Percentiles rank a stretch among this genome's conserved stretches.
phyloP scores from a whole-genome alignment of 2,888 invertebrate species.

The Callosobruchus maculatus region DNA sequence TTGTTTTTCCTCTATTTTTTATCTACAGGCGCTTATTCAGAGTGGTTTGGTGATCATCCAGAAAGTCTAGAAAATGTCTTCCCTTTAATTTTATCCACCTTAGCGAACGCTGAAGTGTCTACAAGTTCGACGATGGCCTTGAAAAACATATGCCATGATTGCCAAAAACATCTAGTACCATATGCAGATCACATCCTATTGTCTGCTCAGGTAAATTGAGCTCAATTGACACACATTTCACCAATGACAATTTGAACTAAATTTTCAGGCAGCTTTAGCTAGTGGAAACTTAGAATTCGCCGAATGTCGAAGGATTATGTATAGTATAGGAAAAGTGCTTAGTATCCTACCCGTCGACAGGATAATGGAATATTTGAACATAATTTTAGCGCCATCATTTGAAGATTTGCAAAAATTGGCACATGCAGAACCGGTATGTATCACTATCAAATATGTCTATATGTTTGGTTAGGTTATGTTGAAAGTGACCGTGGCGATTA shows the following conservation, averaged over 20 bases:
- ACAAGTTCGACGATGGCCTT: conserved; percentile 83
- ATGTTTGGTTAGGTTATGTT: too few relatives aligned
- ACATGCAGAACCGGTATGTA: conserved; percentile 50
- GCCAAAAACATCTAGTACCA: conserved; percentile 69
- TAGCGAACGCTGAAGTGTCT: conserved; percentile 64
- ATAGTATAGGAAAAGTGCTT: conserved; percentile 69
- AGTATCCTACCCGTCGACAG: conserved; percentile 62
- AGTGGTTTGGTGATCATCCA: conserved; percentile 77
- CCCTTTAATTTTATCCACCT: conserved; percentile 64
- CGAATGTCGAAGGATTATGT: conserved; percentile 72
- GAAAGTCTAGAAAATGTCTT: conserved; percentile 64
- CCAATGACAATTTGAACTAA: background rate
- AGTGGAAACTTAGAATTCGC: conserved; percentile 59
- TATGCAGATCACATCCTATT: conserved; percentile 73
- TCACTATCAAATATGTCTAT: too few relatives aligned
- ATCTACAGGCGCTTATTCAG: conserved; percentile 71
- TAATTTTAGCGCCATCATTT: conserved; percentile 64
- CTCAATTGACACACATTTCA: background rate
- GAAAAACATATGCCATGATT: conserved; percentile 82
- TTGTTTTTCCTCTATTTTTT: too few relatives aligned
- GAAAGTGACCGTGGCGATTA: too few relatives aligned
- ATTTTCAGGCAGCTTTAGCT: conserved; percentile 52
- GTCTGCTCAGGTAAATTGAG: conserved; percentile 57
- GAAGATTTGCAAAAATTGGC: conserved; percentile 57
- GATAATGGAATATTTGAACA: conserved; percentile 66